Evolutionary conservation across 2,888 invertebrate species (phyloP), one percentile per base, ranked within the genome.

Genomic region (Eupelmus urozonus): DNA sequence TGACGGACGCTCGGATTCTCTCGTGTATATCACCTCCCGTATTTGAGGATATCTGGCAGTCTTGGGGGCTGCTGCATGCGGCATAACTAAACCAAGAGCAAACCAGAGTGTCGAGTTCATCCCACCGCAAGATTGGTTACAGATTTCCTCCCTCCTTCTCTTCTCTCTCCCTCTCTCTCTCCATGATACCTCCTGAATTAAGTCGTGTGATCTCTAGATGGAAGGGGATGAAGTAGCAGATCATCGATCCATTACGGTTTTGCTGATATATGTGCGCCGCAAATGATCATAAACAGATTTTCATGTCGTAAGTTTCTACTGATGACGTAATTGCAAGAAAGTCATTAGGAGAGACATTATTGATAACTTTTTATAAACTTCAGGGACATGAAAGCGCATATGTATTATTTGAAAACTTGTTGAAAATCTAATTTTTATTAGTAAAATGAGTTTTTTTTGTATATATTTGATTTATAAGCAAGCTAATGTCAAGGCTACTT

Each of bases 41-140:
- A 62, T 49, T 29, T 65, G 53, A 40, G 59, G 49, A 66, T 74
- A 27, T 66, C 34, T 2, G 40, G 25, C 34, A 55, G 53, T 55
- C 25, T 40, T 16, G 67, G 11, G 27, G 45, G 23, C 5, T 42
- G 23, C 25, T 57, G 60, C 40, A 51, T 51, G 45, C 27, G 42
- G 69, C 63, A 74, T 74, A 63, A 69, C 74, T 74, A 69, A 78
- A 74, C 69, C 63, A 78, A 20, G 29, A 67, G 62, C 60, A 55
- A 72, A 78, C 77, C 72, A 40, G 57, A 78, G 74, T 69, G 69
- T 78, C 74, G 69, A 63, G 69, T 59, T 74, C 51, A 57, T 55
- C 42, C 49, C 53, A 18, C 67, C 67, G 40, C 78, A 67, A 78
- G 67, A 78, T 78, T 67, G 72, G 77, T 66, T 62, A 67, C 23